phyloP scores from a whole-genome alignment of 2,113 vertebrate genomes.

The Willisornis vidua region DNA sequence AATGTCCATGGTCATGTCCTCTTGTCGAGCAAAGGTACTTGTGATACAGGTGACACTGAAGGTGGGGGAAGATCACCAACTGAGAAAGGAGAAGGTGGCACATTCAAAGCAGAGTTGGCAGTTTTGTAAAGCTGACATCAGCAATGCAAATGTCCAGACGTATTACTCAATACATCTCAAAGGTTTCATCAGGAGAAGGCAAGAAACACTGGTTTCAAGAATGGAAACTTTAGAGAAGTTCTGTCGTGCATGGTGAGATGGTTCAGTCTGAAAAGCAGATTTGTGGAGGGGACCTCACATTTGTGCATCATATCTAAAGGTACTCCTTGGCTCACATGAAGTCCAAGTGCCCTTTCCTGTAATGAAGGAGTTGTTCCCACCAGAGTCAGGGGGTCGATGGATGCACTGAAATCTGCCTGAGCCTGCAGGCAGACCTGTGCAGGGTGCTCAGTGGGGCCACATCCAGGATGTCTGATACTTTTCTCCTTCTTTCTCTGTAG shows the following conservation, averaged over 20 bases:
- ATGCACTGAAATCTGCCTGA: neutral
- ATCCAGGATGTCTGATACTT: neutral
- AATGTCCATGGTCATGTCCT: rapidly evolving
- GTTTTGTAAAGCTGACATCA: neutral
- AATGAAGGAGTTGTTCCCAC: rapidly evolving
- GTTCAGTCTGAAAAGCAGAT: neutral
- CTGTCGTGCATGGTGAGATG: neutral
- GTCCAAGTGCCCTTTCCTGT: neutral
- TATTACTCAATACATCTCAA: neutral
- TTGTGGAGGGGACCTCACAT: neutral
- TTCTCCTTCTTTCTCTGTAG: neutral
- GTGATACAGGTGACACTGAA: neutral
- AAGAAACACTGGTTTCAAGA: neutral
- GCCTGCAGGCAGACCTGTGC: neutral
- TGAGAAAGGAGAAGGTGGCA: neutral
- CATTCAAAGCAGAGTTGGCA: neutral
- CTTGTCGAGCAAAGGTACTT: rapidly evolving
- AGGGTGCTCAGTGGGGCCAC: neutral
- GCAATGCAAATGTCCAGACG: neutral
- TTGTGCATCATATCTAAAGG: neutral
- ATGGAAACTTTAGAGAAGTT: neutral
- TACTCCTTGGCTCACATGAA: neutral
- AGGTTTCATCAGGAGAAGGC: neutral
- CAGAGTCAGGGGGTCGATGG: neutral
- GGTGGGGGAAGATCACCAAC: neutral